Conservation (phyloP, 2,113 vertebrate genomes). For the Struthio camelus region DNA sequence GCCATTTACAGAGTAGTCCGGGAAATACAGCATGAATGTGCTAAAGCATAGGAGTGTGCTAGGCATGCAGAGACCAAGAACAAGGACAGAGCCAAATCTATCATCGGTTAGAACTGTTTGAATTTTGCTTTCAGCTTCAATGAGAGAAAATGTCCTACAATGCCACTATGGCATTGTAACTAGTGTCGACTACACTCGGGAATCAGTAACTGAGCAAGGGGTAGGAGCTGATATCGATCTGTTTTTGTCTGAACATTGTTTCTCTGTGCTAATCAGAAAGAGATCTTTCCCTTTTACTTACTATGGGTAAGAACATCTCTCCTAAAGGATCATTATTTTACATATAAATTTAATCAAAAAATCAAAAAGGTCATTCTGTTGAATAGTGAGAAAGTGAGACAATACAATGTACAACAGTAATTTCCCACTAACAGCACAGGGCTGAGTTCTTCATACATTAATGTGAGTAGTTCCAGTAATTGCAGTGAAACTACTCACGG, state of each 20-base stretch:
- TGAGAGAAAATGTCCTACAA: background rate
- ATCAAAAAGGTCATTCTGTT: background rate
- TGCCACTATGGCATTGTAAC: background rate
- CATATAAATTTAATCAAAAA: background rate
- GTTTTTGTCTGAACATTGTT: background rate
- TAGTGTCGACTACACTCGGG: background rate
- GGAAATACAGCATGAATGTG: fast-evolving
- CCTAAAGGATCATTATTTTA: background rate
- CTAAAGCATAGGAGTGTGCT: background rate
- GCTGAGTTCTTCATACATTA: background rate
- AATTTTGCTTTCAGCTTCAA: background rate
- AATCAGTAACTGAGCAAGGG: fast-evolving
- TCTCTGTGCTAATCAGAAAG: background rate
- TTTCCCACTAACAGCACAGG: background rate
- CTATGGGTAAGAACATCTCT: background rate
- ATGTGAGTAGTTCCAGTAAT: background rate
- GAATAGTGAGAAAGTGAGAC: background rate
- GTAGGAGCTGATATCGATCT: background rate
- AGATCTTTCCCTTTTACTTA: background rate
- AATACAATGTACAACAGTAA: background rate
- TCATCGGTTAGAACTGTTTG: fast-evolving
- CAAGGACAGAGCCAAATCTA: background rate
- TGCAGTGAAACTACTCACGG: background rate
- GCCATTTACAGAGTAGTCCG: background rate
- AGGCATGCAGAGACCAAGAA: fast-evolving